Percentiles rank a stretch among this genome's conserved stretches.
Conservation (phyloP, 2,888 invertebrate species). For the Ophion ellenae region DNA sequence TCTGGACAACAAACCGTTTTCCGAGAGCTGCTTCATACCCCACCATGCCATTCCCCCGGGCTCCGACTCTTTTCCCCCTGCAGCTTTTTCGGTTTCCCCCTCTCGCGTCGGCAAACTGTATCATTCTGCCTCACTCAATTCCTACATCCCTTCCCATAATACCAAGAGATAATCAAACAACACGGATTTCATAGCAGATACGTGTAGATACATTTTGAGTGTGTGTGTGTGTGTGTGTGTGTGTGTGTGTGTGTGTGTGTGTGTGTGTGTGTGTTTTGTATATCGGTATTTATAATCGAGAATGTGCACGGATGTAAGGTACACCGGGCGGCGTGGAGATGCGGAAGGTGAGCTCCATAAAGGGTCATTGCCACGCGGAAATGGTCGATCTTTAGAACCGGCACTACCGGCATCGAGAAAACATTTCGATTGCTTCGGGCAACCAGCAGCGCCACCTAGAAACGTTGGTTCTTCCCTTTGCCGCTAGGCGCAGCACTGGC, state of each 20-base stretch:
- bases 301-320: neutral
- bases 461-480: neutral
- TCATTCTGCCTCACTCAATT: neutral
- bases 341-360: slow-evolving; percentile 60
- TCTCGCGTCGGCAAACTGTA: neutral
- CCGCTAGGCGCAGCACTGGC: neutral
- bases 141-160: neutral
- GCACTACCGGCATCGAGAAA: slow-evolving; percentile 54
- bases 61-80: slow-evolving; percentile 4
- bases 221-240: too few relatives aligned
- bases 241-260: neutral
- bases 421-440: neutral
- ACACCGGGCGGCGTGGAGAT: neutral
- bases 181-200: neutral
- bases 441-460: slow-evolving; percentile 19
- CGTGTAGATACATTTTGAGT: neutral
- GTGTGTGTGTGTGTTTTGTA: slow-evolving; percentile 11
- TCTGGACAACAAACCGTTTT: slow-evolving; percentile 29
- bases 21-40: slow-evolving; percentile 11
- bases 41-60: neutral
- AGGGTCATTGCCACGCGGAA: slow-evolving; percentile 74
- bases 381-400: slow-evolving; percentile 57
- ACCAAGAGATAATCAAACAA: neutral
- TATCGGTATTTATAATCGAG: slow-evolving; percentile 27
- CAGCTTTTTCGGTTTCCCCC: slow-evolving; percentile 12